Evolutionary conservation across 2,113 vertebrate genomes (phyloP), one percentile per base, ranked within the genome.

Genomic region (Prunella fulvescens): DNA sequence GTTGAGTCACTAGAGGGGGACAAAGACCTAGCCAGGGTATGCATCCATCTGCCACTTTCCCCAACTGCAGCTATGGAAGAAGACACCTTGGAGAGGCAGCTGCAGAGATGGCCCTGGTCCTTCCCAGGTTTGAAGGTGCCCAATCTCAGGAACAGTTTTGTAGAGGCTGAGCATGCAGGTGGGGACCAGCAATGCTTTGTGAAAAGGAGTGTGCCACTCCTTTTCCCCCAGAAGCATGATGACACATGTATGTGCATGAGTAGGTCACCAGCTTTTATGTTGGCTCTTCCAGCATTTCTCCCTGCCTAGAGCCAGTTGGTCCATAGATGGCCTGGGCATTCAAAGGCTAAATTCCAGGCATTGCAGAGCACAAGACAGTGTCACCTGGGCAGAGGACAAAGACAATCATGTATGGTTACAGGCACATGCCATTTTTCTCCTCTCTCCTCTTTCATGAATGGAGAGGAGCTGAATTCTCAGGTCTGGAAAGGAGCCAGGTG

Each of bases 1-100:
- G 44, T 79, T 7, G 17, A 90, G 88, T 92, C 95, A 95, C 95
- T 97, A 96, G 95, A 97, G 96, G 96, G 96, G 94, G 95, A 96
- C 95, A 97, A 96, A 97, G 96, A 95, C 90, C 88, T 95, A 64
- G 76, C 25, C 69, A 92, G 90, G 48, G 44, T 90, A 17, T 22
- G 14, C 48, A 74, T n/a, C 28, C 37, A 17, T 31, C n/a, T 23
- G 26, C 65, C 51, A 74, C 60, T 51, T 92, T 4, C 45, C 35
- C 61, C 29, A 47, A 2, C 16, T 57, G 61, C 60, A 83, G 72
- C 37, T 74, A 14, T 84, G n/a, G 60, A 53, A 78, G 25, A 76
- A 78, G 25, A 76, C 45, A 61, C 39, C 81, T 64, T 37, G 64
- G 47, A 73, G 48, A 71, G 31, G 67, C 56, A 88, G 81, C 85